A percentile compares a stretch with the other conserved stretches of the same genome.
Conservation (phyloP, 2,797 vertebrate species). For the Melanotaenia pygmaea region DNA sequence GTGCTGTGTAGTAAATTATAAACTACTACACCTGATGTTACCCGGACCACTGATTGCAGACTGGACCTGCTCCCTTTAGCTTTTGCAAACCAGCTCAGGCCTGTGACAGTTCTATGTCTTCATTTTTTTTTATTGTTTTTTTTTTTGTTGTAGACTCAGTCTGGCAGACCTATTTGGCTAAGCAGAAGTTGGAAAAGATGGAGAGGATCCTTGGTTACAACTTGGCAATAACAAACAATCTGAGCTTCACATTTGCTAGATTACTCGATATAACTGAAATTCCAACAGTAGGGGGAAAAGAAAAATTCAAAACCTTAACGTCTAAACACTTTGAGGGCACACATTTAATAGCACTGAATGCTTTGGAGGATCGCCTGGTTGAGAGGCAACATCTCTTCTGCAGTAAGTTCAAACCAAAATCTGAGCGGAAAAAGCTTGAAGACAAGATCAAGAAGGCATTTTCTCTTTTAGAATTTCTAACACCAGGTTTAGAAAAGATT, state of each 20-base stretch:
- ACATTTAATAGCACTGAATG: neutral
- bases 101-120: neutral
- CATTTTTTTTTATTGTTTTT: neutral
- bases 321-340: neutral
- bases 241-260: neutral
- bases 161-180: neutral
- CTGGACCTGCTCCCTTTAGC: too few species aligned
- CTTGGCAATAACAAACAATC: neutral
- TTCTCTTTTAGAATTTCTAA: too few species aligned
- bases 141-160: neutral
- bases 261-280: neutral
- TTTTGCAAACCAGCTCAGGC: neutral
- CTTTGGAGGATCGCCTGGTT: neutral
- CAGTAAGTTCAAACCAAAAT: neutral
- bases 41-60: too few species aligned
- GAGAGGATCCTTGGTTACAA: neutral
- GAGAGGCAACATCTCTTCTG: slow-evolving; percentile 2
- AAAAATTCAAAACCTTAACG: neutral
- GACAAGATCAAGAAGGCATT: too few species aligned
- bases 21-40: too few species aligned
- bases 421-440: neutral
- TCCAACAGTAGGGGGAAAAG: neutral
- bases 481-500: neutral
- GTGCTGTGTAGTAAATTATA: too few species aligned
- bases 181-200: neutral